Conservation (phyloP, 1,140 invertebrate species). For the Marisa cornuarietis region DNA sequence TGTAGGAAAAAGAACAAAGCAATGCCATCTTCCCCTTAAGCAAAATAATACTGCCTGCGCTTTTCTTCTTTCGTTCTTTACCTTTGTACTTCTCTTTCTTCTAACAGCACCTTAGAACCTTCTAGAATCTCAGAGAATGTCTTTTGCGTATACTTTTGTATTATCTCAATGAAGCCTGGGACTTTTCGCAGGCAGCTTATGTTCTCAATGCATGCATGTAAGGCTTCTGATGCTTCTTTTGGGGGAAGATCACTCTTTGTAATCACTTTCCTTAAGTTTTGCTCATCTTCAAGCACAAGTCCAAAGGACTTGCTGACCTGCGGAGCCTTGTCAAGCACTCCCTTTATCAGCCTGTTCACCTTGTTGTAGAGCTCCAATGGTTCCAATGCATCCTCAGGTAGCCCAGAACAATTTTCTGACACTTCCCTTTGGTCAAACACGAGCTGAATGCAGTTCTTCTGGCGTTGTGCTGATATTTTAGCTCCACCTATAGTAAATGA, state of each 20-base stretch:
- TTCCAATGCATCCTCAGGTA: conserved; percentile 32
- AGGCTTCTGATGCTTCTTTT: conserved; percentile 31
- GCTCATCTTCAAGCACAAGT: conserved; percentile 40
- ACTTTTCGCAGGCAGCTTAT: conserved; percentile 34
- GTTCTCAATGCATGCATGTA: conserved; percentile 35
- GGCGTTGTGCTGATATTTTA: conserved; percentile 1
- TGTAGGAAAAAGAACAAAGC: too few relatives aligned
- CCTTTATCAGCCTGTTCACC: conserved; percentile 35
- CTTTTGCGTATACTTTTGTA: conserved; percentile 34
- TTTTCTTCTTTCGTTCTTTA: too few relatives aligned
- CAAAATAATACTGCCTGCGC: too few relatives aligned
- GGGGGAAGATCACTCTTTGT: conserved; percentile 33
- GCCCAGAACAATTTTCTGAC: conserved; percentile 22
- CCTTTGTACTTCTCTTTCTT: conserved; percentile 7
- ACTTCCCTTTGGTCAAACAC: conserved; percentile 9
- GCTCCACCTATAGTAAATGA: not conserved
- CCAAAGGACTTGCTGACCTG: conserved; percentile 29
- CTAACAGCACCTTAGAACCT: conserved; percentile 39
- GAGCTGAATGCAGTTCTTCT: conserved; percentile 14
- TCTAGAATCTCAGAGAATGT: conserved; percentile 36
- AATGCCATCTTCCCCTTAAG: too few relatives aligned
- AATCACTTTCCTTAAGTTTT: conserved; percentile 36
- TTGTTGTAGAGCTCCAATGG: conserved; percentile 39
- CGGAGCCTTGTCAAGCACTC: conserved; percentile 32
- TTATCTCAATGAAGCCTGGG: conserved; percentile 34